Conservation (phyloP, 64 coral and sea anemone genomes). For the Pachyseris speciosa region DNA sequence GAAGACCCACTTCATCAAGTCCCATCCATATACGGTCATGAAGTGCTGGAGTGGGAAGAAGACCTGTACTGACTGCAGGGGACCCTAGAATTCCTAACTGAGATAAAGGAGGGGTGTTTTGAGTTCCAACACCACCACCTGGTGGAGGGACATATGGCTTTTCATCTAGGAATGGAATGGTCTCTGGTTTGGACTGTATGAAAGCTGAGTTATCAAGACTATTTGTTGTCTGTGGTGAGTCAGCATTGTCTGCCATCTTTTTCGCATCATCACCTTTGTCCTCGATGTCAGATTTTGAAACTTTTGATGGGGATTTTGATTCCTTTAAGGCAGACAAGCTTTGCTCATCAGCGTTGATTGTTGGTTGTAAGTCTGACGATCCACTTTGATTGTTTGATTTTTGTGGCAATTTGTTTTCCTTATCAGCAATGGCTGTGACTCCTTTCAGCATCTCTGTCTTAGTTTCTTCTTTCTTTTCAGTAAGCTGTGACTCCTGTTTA, state of each 20-base stretch:
- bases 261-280: neutral
- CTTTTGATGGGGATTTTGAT: neutral
- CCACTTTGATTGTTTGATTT: neutral
- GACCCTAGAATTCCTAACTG: neutral
- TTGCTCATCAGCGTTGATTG: neutral
- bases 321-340: neutral
- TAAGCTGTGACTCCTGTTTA: neutral
- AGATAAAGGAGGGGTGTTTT: neutral
- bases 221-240: neutral
- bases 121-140: neutral
- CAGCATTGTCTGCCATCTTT: neutral
- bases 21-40: neutral
- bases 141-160: neutral
- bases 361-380: neutral
- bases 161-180: constrained; percentile 34
- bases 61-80: neutral
- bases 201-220: neutral
- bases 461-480: neutral
- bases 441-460: neutral
- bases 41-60: neutral
- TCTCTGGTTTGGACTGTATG: neutral
- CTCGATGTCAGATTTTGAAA: neutral
- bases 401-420: neutral
- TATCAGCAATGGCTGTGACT: neutral
- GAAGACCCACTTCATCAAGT: neutral